Evolutionary conservation across 2,797 vertebrate genomes (phyloP), one percentile per base, ranked within the genome.

Genomic region (Microchirus variegatus): DNA sequence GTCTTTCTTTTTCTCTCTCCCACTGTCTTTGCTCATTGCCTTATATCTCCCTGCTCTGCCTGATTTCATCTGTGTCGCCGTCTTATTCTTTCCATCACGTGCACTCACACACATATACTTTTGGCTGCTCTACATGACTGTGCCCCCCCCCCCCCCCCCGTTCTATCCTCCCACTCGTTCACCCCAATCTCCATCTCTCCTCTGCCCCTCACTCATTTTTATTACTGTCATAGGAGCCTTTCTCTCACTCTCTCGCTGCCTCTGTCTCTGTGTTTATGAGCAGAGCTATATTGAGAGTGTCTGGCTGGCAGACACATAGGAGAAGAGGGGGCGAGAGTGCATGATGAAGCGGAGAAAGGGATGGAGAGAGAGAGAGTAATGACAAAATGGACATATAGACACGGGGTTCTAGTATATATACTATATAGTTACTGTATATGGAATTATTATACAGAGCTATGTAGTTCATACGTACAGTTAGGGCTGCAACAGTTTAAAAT

Each of bases 261-360:
- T 70, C 74, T 78, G 59, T 89, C 72, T 86, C 69, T 81, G 85
- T 74, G 80, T 93, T 96, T 94, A 95, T 95, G 95, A 95, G 94
- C 90, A 78, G 75, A 91, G 94, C 94, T 95, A 94, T 95, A 95
- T 94, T 87, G 93, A 93, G 93, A 94, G 92, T 90, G 94, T 94
- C 95, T 93, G 92, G 93, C 93, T 90, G 94, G 75, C 86, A 80
- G 87, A 89, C 82, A 75, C 76, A 72, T 70, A 86, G 84, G 78
- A 70, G 81, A 78, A 79, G 71, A 79, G 72, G 70, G 84, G 83
- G 85, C 78, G 85, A 83, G 81, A 78, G 75, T 69, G 79, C 75
- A 77, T 48, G 61, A 66, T 71, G 64, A 80, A 67, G 82, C 67
- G 65, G 43, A 31, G 42, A 65, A 31, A 46, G 66, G 53, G 22